These are phyloP conservation scores for Pyrgilauda ruficollis DNA, from an alignment of 2,113 vertebrate genomes.

Conservation along the genomic window DNA sequence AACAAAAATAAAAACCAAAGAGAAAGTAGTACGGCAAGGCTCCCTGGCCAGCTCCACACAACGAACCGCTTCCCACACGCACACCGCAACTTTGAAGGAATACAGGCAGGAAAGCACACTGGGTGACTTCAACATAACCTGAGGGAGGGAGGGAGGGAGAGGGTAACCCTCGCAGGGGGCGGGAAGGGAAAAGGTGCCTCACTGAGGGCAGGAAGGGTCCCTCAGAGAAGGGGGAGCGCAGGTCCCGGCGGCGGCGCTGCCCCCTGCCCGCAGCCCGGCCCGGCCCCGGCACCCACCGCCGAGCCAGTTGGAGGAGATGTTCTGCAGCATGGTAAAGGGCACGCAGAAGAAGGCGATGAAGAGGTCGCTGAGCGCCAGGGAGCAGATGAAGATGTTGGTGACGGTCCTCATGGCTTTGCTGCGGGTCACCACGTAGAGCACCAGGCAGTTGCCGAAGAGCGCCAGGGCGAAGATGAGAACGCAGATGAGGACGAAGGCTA, in stretches of 20 bases:
- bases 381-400: conserved; percentile 80
- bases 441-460: conserved; percentile 75
- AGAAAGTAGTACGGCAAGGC: not conserved
- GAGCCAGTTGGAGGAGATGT: conserved; percentile 74
- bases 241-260: not conserved
- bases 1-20: too few species aligned
- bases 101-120: accelerated
- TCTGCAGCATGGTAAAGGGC: conserved; percentile 76
- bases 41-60: not conserved
- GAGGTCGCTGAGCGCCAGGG: conserved; percentile 78
- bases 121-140: not conserved
- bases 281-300: conserved; percentile 63
- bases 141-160: not conserved
- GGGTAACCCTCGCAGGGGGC: too few species aligned
- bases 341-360: conserved; percentile 80
- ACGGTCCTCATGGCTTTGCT: conserved; percentile 76
- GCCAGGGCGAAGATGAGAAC: conserved; percentile 73
- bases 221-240: not conserved
- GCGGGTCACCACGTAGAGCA: conserved; percentile 75
- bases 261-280: not conserved
- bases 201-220: not conserved
- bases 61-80: not conserved
- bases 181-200: not conserved
- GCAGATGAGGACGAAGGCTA: conserved; percentile 66
- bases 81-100: not conserved